Percentiles rank a stretch among this genome's conserved stretches.
Conservation (phyloP, 1,140 invertebrate genomes). For the Zophobas morio region DNA sequence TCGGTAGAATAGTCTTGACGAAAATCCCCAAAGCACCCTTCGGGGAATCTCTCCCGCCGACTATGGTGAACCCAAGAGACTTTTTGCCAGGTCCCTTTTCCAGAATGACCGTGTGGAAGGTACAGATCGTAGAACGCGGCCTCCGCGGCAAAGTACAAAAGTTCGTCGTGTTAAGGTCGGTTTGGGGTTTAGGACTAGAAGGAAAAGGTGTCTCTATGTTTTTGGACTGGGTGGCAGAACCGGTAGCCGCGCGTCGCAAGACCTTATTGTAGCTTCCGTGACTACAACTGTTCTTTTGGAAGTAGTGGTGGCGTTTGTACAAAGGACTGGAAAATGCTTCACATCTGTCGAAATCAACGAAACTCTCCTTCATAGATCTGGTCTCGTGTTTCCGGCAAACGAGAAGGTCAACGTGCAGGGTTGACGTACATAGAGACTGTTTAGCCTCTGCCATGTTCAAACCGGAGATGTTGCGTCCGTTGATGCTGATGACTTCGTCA, state of each 20-base stretch:
- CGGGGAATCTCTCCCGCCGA: slow-evolving; percentile 90
- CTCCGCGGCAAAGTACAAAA: slow-evolving; percentile 80
- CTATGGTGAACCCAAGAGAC: slow-evolving; percentile 91
- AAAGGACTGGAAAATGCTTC: slow-evolving; percentile 55
- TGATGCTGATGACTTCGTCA: slow-evolving; percentile 89
- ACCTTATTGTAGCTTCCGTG: slow-evolving; percentile 74
- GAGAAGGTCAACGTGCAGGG: slow-evolving; percentile 82
- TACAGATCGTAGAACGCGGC: slow-evolving; percentile 77
- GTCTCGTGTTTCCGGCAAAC: slow-evolving; percentile 64
- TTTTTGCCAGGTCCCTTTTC: slow-evolving; percentile 89
- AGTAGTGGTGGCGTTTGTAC: slow-evolving; percentile 69
- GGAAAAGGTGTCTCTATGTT: slow-evolving; percentile 63
- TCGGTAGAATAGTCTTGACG: slow-evolving; percentile 89
- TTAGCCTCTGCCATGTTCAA: slow-evolving; percentile 83
- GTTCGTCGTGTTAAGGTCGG: slow-evolving; percentile 68
- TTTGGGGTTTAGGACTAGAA: slow-evolving; percentile 47
- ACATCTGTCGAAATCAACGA: slow-evolving; percentile 77
- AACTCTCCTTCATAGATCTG: slow-evolving; percentile 74
- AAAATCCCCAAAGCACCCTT: slow-evolving; percentile 91
- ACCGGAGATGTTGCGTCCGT: slow-evolving; percentile 82
- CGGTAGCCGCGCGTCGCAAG: slow-evolving; percentile 70
- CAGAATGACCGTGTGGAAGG: slow-evolving; percentile 83
- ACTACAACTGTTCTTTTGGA: slow-evolving; percentile 73
- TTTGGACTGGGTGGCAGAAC: slow-evolving; percentile 66
- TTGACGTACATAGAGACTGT: slow-evolving; percentile 76